Evolutionary conservation across 2,888 invertebrate genomes (phyloP).

Genomic region (Leptarthrus brevirostris): DNA sequence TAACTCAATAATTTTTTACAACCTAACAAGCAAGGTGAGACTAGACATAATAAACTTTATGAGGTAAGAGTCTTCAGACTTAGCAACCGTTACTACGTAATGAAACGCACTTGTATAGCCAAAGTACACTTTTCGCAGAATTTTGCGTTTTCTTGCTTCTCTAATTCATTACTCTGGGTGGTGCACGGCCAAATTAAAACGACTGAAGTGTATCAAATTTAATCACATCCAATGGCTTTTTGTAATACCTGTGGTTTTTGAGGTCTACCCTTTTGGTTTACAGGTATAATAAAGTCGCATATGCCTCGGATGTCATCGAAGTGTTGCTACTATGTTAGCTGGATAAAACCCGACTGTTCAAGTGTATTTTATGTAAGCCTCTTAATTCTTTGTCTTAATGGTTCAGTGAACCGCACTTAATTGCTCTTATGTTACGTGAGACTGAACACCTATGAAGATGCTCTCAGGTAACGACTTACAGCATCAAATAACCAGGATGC

Average conservation of each 20-base stretch:
- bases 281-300: slow-evolving; percentile 17
- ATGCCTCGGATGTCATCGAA: slow-evolving; percentile 20
- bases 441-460: slow-evolving; percentile 39
- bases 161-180: slow-evolving; percentile 1
- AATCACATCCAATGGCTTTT: slow-evolving; percentile 43
- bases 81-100: slow-evolving; percentile 3
- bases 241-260: slow-evolving; percentile 34
- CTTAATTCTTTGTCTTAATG: slow-evolving; percentile 46
- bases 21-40: not conserved
- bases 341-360: slow-evolving; percentile 33
- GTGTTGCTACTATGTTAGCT: slow-evolving; percentile 15
- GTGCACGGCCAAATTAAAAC: slow-evolving; percentile 33
- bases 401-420: slow-evolving; percentile 40
- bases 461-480: slow-evolving; percentile 37
- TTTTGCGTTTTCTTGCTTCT: slow-evolving; percentile 27
- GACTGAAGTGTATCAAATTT: slow-evolving; percentile 39
- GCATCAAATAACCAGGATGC: slow-evolving; percentile 38
- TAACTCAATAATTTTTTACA: not conserved
- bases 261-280: slow-evolving; percentile 31
- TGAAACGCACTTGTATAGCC: not conserved
- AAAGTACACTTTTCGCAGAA: slow-evolving; percentile 6
- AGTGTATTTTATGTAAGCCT: slow-evolving; percentile 37
- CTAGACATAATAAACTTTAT: not conserved
- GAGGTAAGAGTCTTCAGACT: not conserved
- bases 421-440: slow-evolving; percentile 42